Evolutionary conservation across 2,888 invertebrate genomes (phyloP).

Genomic region (Acleris emargana): DNA sequence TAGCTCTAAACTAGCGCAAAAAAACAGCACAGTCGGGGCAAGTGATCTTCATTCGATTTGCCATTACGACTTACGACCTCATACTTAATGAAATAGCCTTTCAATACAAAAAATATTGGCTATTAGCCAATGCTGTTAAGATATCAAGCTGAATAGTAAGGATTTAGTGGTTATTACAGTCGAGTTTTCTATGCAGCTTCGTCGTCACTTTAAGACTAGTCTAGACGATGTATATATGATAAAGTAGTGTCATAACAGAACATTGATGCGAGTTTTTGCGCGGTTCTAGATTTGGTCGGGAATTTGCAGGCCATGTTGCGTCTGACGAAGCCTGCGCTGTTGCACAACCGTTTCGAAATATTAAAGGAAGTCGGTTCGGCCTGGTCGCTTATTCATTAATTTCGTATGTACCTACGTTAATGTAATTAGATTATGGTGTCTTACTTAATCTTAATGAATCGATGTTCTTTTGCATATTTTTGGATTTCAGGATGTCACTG

Average conservation of each 20-base stretch:
- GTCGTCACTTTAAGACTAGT: background rate
- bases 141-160: slow-evolving; percentile 1
- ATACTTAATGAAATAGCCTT: slow-evolving; percentile 42
- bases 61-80: slow-evolving; percentile 45
- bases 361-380: background rate
- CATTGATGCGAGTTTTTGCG: slow-evolving; percentile 24
- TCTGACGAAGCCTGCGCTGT: slow-evolving; percentile 14
- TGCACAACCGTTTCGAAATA: slow-evolving; percentile 24
- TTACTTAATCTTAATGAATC: no score
- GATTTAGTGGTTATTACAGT: background rate
- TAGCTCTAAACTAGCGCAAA: slow-evolving; percentile 12
- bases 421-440: no score
- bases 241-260: slow-evolving; percentile 29
- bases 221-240: slow-evolving; percentile 18
- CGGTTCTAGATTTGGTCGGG: slow-evolving; percentile 17
- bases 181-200: slow-evolving; percentile 7
- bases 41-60: slow-evolving; percentile 41
- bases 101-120: slow-evolving; percentile 32
- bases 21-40: slow-evolving; percentile 36
- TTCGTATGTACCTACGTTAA: no score
- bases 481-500: no score
- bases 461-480: no score
- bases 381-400: no score
- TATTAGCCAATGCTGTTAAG: background rate
- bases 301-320: slow-evolving; percentile 29